Base-by-base conservation (phyloP, 2,797 vertebrate species). In the Lithobates sylvaticus region DNA sequence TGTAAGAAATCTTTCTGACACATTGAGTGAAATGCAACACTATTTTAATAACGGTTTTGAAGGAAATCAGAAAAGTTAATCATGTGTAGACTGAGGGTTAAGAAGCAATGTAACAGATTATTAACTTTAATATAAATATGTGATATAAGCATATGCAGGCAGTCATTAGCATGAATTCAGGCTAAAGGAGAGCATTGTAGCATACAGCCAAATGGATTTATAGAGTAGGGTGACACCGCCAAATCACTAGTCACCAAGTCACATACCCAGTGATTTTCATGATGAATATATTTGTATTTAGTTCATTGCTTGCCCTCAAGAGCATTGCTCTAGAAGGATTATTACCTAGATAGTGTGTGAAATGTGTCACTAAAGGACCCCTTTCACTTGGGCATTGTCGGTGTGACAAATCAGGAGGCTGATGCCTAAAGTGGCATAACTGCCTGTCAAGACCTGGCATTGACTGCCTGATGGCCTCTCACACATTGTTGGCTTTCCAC, bases 121-220 rank as follows among this genome's bases (percentile, higher is more conserved):
- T 99, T 99, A 99, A 98, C 96, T 98, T 99, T 99, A 98, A 99
- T 99, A 98, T 97, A 99, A 97, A 98, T 99, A 98, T 97, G 97
- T 97, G 95, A 96, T 97, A 97, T 98, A 98, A 99, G 97, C 98
- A 99, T 99, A 99, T 99, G 98, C 97, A 95, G 95, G 93, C 93
- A 91, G 91, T 96, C 96, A 99, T 99, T 98, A 98, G 97, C 97
- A 98, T 99, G 99, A 97, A 99, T 99, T 96, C 97, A 95, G 88
- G 97, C 97, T 97, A 96, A 97, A 97, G 95, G 94, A 94, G 94
- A 97, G 93, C 93, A 93, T 94, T 69, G 86, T 91, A 81, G 94
- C 93, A 88, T 92, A 86, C 90, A 74, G 50, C 58, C 0, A 16
- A 54, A 89, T 88, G 91, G 92, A 92, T 94, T 93, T 93, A 93